Conservation (phyloP, 92 coral and sea anemone species). For the Porites lobata region DNA sequence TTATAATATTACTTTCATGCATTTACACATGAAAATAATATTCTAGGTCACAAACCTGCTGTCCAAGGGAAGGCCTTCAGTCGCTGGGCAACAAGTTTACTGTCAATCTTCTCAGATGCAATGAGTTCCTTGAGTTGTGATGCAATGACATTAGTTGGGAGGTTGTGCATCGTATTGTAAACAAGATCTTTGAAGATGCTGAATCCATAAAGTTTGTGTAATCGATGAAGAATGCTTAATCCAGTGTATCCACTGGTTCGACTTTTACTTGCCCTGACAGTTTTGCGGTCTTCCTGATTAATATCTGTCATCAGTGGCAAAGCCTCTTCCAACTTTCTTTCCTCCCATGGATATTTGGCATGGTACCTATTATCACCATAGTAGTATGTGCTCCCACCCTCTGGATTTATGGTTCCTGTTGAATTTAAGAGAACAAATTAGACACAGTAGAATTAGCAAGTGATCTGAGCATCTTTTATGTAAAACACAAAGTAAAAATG, state of each 20-base stretch:
- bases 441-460: background rate
- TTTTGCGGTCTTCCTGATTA: constrained; percentile 57
- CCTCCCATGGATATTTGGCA: constrained; percentile 61
- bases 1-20: too few species aligned
- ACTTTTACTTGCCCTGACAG: constrained; percentile 52
- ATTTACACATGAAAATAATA: too few species aligned
- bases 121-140: constrained; percentile 27
- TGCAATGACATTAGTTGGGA: constrained; percentile 47
- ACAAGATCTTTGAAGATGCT: constrained; percentile 54
- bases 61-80: constrained; percentile 51
- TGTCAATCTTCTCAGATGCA: constrained; percentile 36
- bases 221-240: constrained; percentile 59
- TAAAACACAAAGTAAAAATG: too few species aligned
- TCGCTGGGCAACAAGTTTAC: constrained; percentile 23
- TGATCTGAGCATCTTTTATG: too few species aligned
- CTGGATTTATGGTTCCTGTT: constrained; percentile 21
- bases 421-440: background rate
- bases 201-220: constrained; percentile 62
- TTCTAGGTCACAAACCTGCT: constrained; percentile 12
- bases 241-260: constrained; percentile 67
- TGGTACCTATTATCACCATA: constrained; percentile 62
- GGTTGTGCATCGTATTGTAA: constrained; percentile 34
- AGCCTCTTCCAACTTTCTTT: constrained; percentile 58
- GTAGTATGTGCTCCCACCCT: constrained; percentile 51
- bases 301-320: constrained; percentile 52